phyloP scores from a whole-genome alignment of 2,113 vertebrate genomes.

The Sceloporus tristichus region DNA sequence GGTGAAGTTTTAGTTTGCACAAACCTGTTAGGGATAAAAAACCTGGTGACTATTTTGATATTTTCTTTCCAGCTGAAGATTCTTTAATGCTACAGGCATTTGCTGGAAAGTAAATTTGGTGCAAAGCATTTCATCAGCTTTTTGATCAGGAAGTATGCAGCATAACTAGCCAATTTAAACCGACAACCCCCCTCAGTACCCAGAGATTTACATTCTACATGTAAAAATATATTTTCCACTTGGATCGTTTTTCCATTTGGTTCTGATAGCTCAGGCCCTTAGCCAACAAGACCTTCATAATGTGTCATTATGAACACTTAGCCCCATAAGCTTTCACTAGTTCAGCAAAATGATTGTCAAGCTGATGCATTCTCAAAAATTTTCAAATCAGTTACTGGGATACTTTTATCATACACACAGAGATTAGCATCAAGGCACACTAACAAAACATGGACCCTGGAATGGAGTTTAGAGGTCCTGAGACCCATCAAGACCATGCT shows the following conservation, averaged over 20 bases:
- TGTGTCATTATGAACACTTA: neutral
- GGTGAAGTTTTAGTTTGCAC: constrained; percentile 22
- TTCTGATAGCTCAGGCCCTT: neutral
- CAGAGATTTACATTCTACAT: neutral
- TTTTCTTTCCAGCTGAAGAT: neutral
- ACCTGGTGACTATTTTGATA: neutral
- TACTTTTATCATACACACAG: neutral
- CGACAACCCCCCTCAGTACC: neutral
- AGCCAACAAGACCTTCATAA: neutral
- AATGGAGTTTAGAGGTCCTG: too few species aligned
- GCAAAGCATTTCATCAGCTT: neutral
- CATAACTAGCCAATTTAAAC: neutral
- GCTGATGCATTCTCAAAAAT: constrained; percentile 19
- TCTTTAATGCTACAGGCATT: neutral
- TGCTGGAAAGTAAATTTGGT: constrained; percentile 1
- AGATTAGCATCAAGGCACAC: neutral
- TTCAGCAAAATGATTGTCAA: neutral
- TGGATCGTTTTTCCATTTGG: neutral
- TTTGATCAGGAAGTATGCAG: neutral
- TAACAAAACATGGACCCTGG: too few species aligned
- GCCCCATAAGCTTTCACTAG: constrained; percentile 11
- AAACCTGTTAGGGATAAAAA: neutral
- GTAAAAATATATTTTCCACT: neutral
- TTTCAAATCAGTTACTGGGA: neutral
- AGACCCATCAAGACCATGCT: too few species aligned